These are phyloP conservation scores for Drosophila cognata DNA, from an alignment of 2,888 invertebrate genomes.

Conservation along the genomic window DNA sequence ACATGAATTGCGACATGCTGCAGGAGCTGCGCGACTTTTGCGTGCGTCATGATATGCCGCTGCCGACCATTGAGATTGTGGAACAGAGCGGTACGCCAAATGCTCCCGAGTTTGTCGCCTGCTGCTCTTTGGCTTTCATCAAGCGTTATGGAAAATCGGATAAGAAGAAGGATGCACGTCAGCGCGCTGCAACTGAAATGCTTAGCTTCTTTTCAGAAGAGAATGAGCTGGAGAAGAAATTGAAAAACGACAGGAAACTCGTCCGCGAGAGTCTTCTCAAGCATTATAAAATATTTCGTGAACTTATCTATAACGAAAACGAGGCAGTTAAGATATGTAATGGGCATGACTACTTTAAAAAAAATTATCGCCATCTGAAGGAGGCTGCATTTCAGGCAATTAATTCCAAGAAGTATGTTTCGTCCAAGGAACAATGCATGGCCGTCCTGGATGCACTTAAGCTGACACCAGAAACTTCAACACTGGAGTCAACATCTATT, in stretches of 20 bases:
- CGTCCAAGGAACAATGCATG: constrained; percentile 50
- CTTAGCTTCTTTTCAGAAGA: constrained; percentile 69
- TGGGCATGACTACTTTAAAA: constrained; percentile 83
- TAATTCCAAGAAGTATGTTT: constrained; percentile 16
- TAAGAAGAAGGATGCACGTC: constrained; percentile 84
- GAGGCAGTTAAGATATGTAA: constrained; percentile 73
- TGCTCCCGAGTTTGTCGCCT: constrained; percentile 83
- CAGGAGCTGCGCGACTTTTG: constrained; percentile 82
- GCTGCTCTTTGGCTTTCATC: constrained; percentile 82
- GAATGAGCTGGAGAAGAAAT: constrained; percentile 55
- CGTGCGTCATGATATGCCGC: constrained; percentile 81
- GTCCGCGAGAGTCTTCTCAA: constrained; percentile 71
- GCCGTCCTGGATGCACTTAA: constrained; percentile 70
- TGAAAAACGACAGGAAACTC: accelerated
- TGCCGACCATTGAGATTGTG: constrained; percentile 82
- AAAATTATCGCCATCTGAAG: constrained; percentile 67
- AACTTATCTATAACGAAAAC: constrained; percentile 73
- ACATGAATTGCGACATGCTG: constrained; percentile 78
- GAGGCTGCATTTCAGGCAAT: constrained; percentile 56
- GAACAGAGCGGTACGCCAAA: constrained; percentile 82
- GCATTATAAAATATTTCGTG: constrained; percentile 82
- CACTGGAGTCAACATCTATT: constrained; percentile 23
- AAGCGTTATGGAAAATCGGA: constrained; percentile 82
- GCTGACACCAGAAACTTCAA: constrained; percentile 60
- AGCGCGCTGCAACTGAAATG: constrained; percentile 83